Base-by-base conservation (phyloP, 23 tunicate genomes). In the Clavelina lepadiformis region DNA sequence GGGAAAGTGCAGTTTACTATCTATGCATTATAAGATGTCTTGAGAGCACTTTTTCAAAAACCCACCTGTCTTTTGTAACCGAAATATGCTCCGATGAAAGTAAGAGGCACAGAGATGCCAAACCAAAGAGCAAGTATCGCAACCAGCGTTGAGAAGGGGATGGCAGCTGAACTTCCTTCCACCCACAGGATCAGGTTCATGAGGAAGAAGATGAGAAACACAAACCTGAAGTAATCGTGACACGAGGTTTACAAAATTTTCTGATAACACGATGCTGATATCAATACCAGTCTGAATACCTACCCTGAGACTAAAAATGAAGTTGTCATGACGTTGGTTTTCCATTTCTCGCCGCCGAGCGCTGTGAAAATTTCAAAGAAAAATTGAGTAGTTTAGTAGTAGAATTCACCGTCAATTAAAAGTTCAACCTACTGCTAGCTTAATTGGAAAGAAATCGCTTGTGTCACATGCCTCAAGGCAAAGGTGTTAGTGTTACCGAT, bases 121-220 rank as follows among this genome's bases (percentile, higher is more conserved):
- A 82, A 79, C 99, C 99, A 94, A 37, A 94, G 79, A 34, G 88
- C 88, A 15, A 86, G 75, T 18, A 94, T 71, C 2, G 99, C 99
- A 8, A 94, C 66, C 15, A 94, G 79, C 3, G 99, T 94, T 8
- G 82, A 68, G 68, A 94, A 94, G 2, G 99, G 99, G n/a, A 94
- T 82, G 1, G 99, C 99, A 49, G 99, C 99, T 11, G 95, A 86
- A 35, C 85, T 75, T 28, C 77, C 78, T 11, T 78, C 86, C 33
- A 82, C 91, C 99, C 99, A 94, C 54, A 94, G 67, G 32, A 94
- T 86, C 65, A 94, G 72, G 65, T 94, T 94, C 95, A 94, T 94
- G 7, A 94, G 15, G 67, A 94, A 94, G 51, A 94, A 94, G 33
- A 94, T 70, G 28, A 56, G 54, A 49, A 94, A 94, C n/a, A 94